phyloP scores from a whole-genome alignment of 2,113 vertebrate genomes.

The Rattus rattus region DNA sequence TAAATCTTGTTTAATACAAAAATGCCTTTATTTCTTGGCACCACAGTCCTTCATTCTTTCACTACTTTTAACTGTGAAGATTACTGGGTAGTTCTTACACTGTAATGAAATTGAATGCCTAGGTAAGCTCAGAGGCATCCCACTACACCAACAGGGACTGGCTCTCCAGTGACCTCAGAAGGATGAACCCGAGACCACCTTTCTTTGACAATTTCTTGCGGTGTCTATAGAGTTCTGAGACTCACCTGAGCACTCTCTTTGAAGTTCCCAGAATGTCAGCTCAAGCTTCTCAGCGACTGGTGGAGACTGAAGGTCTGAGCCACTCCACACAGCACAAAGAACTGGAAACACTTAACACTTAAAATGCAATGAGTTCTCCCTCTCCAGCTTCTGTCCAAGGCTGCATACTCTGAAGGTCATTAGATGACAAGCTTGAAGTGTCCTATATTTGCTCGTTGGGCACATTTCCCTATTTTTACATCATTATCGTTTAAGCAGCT shows the following conservation, averaged over 20 bases:
- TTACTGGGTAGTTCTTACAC: too few species aligned
- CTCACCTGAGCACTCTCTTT: not conserved
- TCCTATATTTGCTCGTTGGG: not conserved
- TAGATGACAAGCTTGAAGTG: not conserved
- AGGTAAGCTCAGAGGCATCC: not conserved
- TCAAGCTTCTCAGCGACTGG: not conserved
- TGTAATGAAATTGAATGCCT: not conserved
- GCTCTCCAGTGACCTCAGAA: not conserved
- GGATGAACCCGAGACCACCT: not conserved
- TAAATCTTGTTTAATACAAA: not conserved
- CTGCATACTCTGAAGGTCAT: rapidly evolving
- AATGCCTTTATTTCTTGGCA: too few species aligned
- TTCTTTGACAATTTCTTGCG: not conserved
- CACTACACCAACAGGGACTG: too few species aligned
- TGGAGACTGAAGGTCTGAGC: not conserved
- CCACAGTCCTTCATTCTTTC: too few species aligned
- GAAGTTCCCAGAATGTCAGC: not conserved
- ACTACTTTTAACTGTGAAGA: not conserved
- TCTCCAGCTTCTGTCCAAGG: not conserved
- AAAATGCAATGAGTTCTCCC: too few species aligned
- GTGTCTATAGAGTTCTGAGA: not conserved
- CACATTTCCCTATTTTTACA: not conserved
- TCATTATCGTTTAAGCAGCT: not conserved
- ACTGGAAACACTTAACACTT: not conserved
- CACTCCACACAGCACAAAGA: not conserved